Percentiles rank a stretch among this genome's conserved stretches.
Conservation (phyloP, 2,888 invertebrate species). For the Agapostemon virescens region DNA sequence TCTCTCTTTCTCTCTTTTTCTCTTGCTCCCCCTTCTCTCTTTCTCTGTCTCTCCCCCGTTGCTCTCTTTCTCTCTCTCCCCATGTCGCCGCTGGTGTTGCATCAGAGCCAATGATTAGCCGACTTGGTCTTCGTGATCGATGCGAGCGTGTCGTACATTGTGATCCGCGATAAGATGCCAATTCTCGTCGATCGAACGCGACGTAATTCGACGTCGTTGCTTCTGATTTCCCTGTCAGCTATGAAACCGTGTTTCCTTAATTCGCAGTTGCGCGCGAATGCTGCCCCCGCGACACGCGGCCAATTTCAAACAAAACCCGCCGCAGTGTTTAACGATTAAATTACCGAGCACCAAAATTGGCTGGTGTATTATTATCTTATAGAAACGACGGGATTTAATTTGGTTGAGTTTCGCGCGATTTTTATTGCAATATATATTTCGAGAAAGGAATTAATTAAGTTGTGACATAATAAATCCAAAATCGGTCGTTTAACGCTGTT, state of each 20-base stretch:
- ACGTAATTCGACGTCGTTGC: not conserved
- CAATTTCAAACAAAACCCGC: too few species aligned
- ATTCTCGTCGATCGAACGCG: conserved; percentile 12
- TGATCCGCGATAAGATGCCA: conserved; percentile 15
- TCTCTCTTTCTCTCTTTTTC: not conserved
- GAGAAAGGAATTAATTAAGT: too few species aligned
- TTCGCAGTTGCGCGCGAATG: not conserved
- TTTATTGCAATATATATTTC: too few species aligned
- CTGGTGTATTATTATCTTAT: too few species aligned
- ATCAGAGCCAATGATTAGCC: conserved; percentile 52
- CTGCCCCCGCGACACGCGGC: too few species aligned
- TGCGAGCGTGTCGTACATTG: conserved; percentile 31
- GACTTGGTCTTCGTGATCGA: conserved; percentile 41
- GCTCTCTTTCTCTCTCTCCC: not conserved
- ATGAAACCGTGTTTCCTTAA: not conserved
- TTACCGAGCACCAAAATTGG: too few species aligned
- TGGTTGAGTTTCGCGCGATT: too few species aligned
- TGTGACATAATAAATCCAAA: too few species aligned
- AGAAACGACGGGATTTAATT: too few species aligned
- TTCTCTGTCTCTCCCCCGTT: not conserved
- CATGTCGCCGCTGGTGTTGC: conserved; percentile 20
- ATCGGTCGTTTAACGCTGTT: too few species aligned
- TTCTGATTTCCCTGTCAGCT: not conserved
- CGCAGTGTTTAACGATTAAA: too few species aligned
- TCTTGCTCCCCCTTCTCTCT: too few species aligned